phyloP scores from a whole-genome alignment of 2,888 invertebrate genomes.

The Rotaria sp. region DNA sequence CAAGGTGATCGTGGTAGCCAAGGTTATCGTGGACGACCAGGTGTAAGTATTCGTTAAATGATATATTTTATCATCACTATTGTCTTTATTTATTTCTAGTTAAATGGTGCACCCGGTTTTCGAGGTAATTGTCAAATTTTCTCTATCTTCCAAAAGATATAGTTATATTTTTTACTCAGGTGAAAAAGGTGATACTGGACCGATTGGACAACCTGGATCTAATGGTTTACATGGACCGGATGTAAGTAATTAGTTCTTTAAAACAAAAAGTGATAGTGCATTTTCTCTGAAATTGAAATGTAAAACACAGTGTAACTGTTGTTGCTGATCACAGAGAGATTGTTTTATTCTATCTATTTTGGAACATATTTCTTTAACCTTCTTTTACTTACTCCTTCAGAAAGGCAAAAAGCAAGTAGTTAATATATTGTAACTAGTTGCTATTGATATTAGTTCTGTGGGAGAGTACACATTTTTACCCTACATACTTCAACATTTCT shows the following conservation, averaged over 20 bases:
- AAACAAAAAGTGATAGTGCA: slow-evolving; percentile 37
- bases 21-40: slow-evolving; percentile 26
- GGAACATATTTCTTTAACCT: too few relatives aligned
- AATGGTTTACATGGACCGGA: slow-evolving; percentile 33
- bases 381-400: too few relatives aligned
- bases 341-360: too few relatives aligned
- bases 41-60: neutral
- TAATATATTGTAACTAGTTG: too few relatives aligned
- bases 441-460: too few relatives aligned
- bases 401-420: too few relatives aligned
- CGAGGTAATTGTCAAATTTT: neutral
- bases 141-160: neutral
- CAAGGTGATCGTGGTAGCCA: neutral
- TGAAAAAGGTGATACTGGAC: slow-evolving; percentile 34
- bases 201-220: slow-evolving; percentile 32
- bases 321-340: too few relatives aligned
- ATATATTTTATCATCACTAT: neutral
- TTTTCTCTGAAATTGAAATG: too few relatives aligned
- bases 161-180: neutral
- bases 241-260: slow-evolving; percentile 30
- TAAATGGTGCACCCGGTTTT: slow-evolving; percentile 19
- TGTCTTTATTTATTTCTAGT: neutral
- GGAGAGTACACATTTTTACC: too few relatives aligned
- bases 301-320: too few relatives aligned
- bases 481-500: too few relatives aligned